These are phyloP conservation scores for Tenrec ecaudatus DNA, from an alignment of 2,113 vertebrate genomes.

Conservation along the genomic window DNA sequence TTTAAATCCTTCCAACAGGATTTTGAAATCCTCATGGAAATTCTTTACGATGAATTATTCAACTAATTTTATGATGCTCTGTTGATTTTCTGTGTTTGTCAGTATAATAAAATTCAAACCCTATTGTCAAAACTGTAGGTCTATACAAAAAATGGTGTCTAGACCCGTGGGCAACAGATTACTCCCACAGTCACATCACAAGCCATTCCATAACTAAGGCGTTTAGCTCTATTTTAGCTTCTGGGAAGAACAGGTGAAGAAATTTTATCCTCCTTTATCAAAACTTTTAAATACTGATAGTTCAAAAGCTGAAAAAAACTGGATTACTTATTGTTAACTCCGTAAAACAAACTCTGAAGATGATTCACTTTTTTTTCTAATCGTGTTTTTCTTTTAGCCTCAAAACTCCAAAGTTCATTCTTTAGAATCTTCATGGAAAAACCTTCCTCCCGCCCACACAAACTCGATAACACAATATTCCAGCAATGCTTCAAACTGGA, in stretches of 20 bases:
- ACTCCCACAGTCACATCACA: background rate
- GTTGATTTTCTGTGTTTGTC: slow-evolving; percentile 66
- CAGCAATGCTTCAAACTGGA: background rate
- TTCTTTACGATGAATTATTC: slow-evolving; percentile 32
- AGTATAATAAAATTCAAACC: slow-evolving; percentile 47
- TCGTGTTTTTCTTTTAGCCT: background rate
- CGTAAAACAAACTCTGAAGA: background rate
- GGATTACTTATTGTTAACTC: background rate
- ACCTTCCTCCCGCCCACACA: background rate
- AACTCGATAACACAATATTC: background rate
- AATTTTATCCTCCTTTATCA: slow-evolving; percentile 36
- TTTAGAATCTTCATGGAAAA: background rate
- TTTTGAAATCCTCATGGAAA: slow-evolving; percentile 69
- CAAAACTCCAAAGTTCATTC: slow-evolving; percentile 4
- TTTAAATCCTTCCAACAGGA: slow-evolving; percentile 15
- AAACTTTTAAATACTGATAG: background rate
- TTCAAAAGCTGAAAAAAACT: slow-evolving; percentile 1
- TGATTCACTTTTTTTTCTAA: slow-evolving; percentile 1
- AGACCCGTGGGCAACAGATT: background rate
- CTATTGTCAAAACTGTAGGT: slow-evolving; percentile 54
- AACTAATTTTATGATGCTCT: slow-evolving; percentile 55
- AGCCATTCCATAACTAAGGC: background rate
- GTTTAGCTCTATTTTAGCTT: background rate
- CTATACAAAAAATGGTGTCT: background rate
- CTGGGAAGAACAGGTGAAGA: background rate